These are phyloP conservation scores for Megaceryle maxima DNA, from an alignment of 2,113 vertebrate species.

Conservation along the genomic window DNA sequence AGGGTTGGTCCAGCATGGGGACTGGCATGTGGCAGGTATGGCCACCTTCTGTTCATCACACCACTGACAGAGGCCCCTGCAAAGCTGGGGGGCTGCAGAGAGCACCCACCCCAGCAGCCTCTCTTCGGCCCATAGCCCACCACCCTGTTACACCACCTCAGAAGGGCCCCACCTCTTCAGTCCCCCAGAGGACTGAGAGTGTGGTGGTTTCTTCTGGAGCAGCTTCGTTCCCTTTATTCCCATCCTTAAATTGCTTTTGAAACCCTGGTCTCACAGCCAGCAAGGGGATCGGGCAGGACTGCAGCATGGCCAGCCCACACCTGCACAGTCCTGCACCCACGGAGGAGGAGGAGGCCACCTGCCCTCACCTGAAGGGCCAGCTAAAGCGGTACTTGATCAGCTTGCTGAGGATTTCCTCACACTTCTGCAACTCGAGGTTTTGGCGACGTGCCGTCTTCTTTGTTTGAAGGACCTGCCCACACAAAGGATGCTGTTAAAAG, in stretches of 20 bases:
- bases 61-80: not conserved
- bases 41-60: not conserved
- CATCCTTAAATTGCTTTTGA: not conserved
- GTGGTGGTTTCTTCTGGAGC: not conserved
- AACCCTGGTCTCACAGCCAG: not conserved
- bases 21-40: fast-evolving
- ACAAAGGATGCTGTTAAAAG: slow-evolving; percentile 1
- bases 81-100: not conserved
- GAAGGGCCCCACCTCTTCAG: not conserved
- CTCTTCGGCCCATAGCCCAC: not conserved
- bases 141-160: not conserved
- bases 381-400: slow-evolving; percentile 93
- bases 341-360: not conserved
- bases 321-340: not conserved
- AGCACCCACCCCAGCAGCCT: not conserved
- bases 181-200: not conserved
- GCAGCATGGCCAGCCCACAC: not conserved
- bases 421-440: slow-evolving; percentile 87
- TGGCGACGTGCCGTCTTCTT: slow-evolving; percentile 78
- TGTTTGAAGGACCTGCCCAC: slow-evolving; percentile 85
- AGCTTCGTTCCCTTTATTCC: not conserved
- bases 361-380: slow-evolving; percentile 94
- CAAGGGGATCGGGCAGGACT: not conserved
- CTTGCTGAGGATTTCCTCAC: slow-evolving; percentile 92
- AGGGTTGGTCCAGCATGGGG: not conserved